These are phyloP conservation scores for Noctuana brunneofusca DNA, from an alignment of 2,888 invertebrate genomes.

Conservation along the genomic window DNA sequence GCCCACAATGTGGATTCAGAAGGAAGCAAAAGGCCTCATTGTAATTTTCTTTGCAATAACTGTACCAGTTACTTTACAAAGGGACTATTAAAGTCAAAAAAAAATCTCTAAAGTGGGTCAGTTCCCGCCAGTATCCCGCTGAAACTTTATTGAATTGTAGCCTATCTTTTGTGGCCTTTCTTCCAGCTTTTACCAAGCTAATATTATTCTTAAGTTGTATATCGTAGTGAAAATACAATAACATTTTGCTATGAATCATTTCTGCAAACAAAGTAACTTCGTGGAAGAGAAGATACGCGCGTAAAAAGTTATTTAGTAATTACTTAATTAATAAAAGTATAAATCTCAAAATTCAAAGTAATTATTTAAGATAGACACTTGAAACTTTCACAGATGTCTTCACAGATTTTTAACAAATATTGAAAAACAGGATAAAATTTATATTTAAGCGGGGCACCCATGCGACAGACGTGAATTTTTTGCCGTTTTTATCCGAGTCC, in stretches of 20 bases:
- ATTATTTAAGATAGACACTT: too few species aligned
- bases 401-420: too few species aligned
- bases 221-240: neutral
- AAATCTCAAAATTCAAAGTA: too few species aligned
- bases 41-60: slow-evolving; percentile 23
- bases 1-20: slow-evolving; percentile 1
- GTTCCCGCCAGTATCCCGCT: slow-evolving; percentile 11
- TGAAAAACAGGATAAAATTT: too few species aligned
- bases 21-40: slow-evolving; percentile 19
- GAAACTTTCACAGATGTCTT: too few species aligned
- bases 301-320: too few species aligned
- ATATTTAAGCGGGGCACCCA: too few species aligned
- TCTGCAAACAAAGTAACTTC: neutral
- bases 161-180: slow-evolving; percentile 13
- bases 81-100: slow-evolving; percentile 28
- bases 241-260: neutral
- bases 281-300: neutral
- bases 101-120: slow-evolving; percentile 20
- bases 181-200: neutral
- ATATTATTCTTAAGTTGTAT: slow-evolving; percentile 8
- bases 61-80: slow-evolving; percentile 23
- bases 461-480: too few species aligned
- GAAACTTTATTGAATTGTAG: slow-evolving; percentile 26
- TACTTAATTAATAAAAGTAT: too few species aligned
- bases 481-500: too few species aligned